These are phyloP conservation scores for Apodemus agrarius DNA, from an alignment of 2,797 vertebrate genomes.

Conservation along the genomic window DNA sequence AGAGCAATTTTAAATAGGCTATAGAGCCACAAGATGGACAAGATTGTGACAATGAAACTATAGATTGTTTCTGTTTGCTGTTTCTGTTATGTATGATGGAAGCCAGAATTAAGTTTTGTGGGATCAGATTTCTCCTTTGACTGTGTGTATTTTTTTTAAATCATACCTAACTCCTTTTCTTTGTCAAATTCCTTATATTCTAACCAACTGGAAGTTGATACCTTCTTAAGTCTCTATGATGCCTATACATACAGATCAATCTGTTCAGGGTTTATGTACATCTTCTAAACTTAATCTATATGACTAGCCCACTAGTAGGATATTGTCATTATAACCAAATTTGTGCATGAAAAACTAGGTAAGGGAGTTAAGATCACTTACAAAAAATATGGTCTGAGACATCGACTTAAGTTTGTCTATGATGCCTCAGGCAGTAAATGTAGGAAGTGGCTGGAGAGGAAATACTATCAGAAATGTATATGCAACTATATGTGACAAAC, in stretches of 20 bases:
- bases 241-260: background rate
- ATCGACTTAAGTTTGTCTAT: background rate
- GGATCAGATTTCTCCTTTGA: background rate
- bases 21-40: background rate
- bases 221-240: background rate
- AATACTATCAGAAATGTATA: background rate
- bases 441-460: background rate
- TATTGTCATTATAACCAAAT: background rate
- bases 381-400: background rate
- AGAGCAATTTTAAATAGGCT: background rate
- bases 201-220: background rate
- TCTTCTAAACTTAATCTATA: background rate
- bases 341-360: background rate
- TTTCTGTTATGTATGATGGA: background rate
- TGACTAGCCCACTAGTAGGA: background rate
- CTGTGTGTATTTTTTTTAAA: background rate
- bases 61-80: background rate
- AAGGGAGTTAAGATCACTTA: background rate
- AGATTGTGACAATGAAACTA: too few relatives aligned
- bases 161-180: background rate
- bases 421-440: background rate
- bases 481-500: background rate
- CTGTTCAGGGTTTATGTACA: background rate
- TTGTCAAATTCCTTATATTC: background rate
- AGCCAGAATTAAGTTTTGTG: background rate